Evolutionary conservation across 2,888 invertebrate species (phyloP).

Genomic region (Deroplatys truncata): DNA sequence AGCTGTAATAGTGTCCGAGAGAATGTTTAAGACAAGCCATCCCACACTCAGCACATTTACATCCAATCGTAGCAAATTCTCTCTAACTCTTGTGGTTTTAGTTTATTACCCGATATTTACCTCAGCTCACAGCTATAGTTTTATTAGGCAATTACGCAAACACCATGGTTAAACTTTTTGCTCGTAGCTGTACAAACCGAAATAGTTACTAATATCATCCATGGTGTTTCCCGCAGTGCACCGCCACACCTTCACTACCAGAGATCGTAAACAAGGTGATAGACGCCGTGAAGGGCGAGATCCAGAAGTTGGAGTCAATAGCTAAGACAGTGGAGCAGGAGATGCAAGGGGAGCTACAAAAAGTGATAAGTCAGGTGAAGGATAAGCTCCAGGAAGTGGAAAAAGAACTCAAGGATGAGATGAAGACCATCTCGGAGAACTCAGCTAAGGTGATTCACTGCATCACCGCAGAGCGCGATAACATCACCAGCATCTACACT

Average conservation of each 20-base stretch:
- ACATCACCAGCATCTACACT: neutral
- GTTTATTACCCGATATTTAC: too few relatives aligned
- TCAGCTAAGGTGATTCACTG: neutral
- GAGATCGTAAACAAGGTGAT: neutral
- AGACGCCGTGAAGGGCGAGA: neutral
- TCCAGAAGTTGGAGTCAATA: neutral
- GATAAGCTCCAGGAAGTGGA: neutral
- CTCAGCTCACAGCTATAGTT: too few relatives aligned
- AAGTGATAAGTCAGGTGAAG: neutral
- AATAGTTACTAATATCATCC: too few relatives aligned
- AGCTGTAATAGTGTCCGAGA: too few relatives aligned
- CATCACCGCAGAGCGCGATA: neutral
- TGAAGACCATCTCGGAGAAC: neutral
- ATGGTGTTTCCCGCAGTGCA: neutral
- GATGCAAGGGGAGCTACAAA: neutral
- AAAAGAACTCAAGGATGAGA: neutral
- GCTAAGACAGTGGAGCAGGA: neutral
- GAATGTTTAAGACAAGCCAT: too few relatives aligned
- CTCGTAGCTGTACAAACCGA: too few relatives aligned
- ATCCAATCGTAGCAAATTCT: too few relatives aligned
- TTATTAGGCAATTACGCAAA: too few relatives aligned
- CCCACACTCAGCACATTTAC: too few relatives aligned
- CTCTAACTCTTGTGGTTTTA: too few relatives aligned
- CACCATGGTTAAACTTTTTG: too few relatives aligned
- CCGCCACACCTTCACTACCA: too few relatives aligned